Conservation (phyloP, 2,113 vertebrate species). For the Gallinago paraguaiae region DNA sequence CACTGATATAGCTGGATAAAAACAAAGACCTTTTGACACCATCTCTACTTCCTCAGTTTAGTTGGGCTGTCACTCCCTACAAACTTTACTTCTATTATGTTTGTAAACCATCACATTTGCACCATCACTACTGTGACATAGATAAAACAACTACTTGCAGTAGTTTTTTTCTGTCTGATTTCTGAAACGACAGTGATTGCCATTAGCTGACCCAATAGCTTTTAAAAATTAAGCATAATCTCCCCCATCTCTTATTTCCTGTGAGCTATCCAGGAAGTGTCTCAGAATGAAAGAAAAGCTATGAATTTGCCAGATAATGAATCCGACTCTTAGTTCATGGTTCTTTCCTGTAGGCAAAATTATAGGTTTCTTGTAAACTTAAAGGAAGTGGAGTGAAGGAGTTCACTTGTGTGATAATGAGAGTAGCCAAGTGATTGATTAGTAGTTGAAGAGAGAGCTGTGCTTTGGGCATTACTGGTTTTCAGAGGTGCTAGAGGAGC, state of each 20-base stretch:
- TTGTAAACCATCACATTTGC: not conserved
- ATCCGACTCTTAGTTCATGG: not conserved
- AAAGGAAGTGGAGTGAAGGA: conserved; percentile 41
- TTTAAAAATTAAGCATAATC: not conserved
- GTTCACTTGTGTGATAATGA: conserved; percentile 1
- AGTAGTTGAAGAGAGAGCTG: not conserved
- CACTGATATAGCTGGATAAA: not conserved
- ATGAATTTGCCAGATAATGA: conserved; percentile 37
- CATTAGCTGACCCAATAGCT: conserved; percentile 21
- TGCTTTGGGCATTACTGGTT: not conserved
- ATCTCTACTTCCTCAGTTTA: not conserved
- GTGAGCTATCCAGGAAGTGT: conserved; percentile 44
- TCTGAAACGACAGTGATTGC: not conserved
- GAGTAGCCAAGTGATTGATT: conserved; percentile 15
- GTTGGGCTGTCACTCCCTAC: not conserved
- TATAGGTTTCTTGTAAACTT: conserved; percentile 51
- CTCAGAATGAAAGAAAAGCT: conserved; percentile 62
- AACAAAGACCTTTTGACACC: not conserved
- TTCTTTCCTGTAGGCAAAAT: conserved; percentile 59
- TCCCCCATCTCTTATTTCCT: not conserved
- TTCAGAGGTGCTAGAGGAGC: not conserved
- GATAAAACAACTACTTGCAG: not conserved
- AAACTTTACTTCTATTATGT: not conserved
- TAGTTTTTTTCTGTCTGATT: not conserved
- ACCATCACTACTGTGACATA: not conserved